Base-by-base conservation (phyloP, 2,797 vertebrate species). In the Peromyscus eremicus region DNA sequence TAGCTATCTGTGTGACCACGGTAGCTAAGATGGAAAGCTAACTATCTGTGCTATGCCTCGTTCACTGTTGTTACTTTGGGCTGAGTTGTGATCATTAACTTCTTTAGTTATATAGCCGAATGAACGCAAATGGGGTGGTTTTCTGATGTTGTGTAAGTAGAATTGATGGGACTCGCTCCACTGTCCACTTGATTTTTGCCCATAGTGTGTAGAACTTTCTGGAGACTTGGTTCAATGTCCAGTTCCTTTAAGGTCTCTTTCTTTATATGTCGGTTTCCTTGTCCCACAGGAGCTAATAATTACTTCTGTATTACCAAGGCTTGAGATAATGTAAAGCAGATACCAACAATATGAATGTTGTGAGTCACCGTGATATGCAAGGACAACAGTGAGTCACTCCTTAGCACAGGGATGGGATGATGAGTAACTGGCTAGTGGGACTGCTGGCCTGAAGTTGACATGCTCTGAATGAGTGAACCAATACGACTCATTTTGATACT, bases 221-320 rank as follows among this genome's bases (percentile, higher is more conserved):
- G 25, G 40, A 89, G 92, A 19, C 43, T 76, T 95, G 75, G 27
- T 73, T 87, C 64, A 84, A 89, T 91, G 43, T 77, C 19, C 62
- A 62, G 0, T 83, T 94, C 34, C 29, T 92, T 94, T 89, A 52
- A 70, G 21, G 17, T 60, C 21, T 91, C 46, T 91, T 95, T 91
- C 46, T 91, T 95, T 46, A 89, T 46, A 88, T 64, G 49, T 94
- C 87, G 32, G 0, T 83, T 94, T 94, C 55, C 37, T 83, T 93
- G 64, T 94, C 19, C 23, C 92, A 37, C 19, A 5, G 29, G 62
- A 94, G 87, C 27, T 82, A 81, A 64, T 91, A 75, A 88, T 91
- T 89, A 81, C 27, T 89, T 94, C 43, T 37, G 32, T 29, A 0
- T 86, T 85, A 34, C 3, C 37, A 88, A 92, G 86, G 75, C 43